phyloP scores from a whole-genome alignment of 1,140 invertebrate genomes.

The Diploscapter pachys region DNA sequence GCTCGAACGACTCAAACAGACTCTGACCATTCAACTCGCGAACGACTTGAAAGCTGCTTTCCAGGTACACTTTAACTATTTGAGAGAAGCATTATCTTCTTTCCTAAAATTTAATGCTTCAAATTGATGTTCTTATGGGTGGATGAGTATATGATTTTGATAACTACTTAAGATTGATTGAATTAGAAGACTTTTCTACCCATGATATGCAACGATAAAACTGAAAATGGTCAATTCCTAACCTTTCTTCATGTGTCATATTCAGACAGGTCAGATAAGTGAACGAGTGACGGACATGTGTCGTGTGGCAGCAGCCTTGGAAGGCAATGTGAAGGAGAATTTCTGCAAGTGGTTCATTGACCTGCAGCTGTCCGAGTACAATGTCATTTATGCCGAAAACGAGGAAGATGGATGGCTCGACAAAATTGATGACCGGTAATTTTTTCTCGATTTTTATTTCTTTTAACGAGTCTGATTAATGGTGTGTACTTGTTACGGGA shows the following conservation, averaged over 20 bases:
- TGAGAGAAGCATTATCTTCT: too few relatives aligned
- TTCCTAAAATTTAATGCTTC: too few relatives aligned
- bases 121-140: too few relatives aligned
- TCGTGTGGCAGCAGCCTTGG: constrained; percentile 82
- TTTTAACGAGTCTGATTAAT: constrained; percentile 3
- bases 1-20: constrained; percentile 75
- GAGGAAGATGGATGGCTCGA: constrained; percentile 88
- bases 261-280: constrained; percentile 66
- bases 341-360: constrained; percentile 83
- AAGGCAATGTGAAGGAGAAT: constrained; percentile 77
- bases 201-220: too few relatives aligned
- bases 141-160: too few relatives aligned
- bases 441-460: too few relatives aligned
- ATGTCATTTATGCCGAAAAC: constrained; percentile 85
- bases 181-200: too few relatives aligned
- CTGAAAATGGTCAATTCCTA: too few relatives aligned
- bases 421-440: constrained; percentile 79
- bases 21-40: constrained; percentile 18
- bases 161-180: too few relatives aligned
- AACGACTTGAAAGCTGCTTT: constrained; percentile 27
- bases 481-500: not conserved
- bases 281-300: constrained; percentile 84
- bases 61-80: constrained; percentile 12
- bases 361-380: constrained; percentile 84
- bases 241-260: constrained; percentile 54